Evolutionary conservation across 2,888 invertebrate genomes (phyloP), one percentile per base, ranked within the genome.

Genomic region (Busseola fusca): DNA sequence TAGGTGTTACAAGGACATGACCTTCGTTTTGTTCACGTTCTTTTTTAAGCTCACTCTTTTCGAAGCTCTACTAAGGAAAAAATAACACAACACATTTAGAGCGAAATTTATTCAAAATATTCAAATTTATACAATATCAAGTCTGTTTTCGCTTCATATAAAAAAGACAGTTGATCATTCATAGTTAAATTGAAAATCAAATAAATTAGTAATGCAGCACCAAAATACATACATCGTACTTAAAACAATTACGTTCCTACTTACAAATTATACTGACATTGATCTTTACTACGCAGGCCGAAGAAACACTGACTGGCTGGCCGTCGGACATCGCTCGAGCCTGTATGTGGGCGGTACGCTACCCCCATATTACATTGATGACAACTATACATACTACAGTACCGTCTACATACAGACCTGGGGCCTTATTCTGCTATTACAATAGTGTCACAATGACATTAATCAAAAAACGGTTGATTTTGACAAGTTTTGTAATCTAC

Each of bases 161-260:
- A 91, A 93, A 90, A 90, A 89, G 88, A 88, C 90, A 79, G 88
- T 91, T 90, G 89, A 91, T 92, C 91, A 89, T 91, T 89, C 87
- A 89, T 91, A 92, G 88, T 92, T 90, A 92, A 89, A 87, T 92
- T 90, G 91, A 92, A n/a, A 92, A 92, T 92, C 90, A 91, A 91
- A 95, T 95, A 95, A 95, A 95, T 95, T 95, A 95, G 93, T 94
- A 94, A 93, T 92, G 93, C 94, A 95, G 95, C 95, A 95, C 94
- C 95, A 94, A 94, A 93, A 94, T 93, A 93, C 92, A 93, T 92
- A 93, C 92, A 93, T 90, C 91, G 87, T 91, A 91, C 89, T 90
- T 91, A 81, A 92, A 89, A 91, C 88, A 87, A 88, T 89, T 89
- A 91, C 86, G 88, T 84, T 85, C 80, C 88, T 90, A 90, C 87